Evolutionary conservation across 2,113 vertebrate species (phyloP).

Genomic region (Hippocampus guttulatus): DNA sequence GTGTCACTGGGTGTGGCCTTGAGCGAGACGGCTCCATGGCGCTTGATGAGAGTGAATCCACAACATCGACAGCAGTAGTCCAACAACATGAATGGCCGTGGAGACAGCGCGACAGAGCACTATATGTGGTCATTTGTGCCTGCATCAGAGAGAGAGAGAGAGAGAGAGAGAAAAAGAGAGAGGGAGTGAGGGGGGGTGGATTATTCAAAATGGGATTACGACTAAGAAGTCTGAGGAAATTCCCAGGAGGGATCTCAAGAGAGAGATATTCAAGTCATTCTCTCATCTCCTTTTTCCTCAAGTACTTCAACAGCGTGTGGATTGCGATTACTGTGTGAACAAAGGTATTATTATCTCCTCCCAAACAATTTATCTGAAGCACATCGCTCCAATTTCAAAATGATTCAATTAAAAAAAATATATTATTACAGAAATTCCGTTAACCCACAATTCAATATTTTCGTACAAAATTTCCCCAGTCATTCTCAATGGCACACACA

Average conservation of each 20-base stretch:
- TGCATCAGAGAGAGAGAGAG: conserved; percentile 6
- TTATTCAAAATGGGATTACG: conserved; percentile 75
- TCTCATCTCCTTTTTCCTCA: not conserved
- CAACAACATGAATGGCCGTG: conserved; percentile 73
- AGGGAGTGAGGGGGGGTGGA: conserved; percentile 37
- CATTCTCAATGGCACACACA: too few species aligned
- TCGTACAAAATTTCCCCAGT: too few species aligned
- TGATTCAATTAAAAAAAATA: too few species aligned
- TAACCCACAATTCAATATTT: too few species aligned
- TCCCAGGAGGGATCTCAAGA: conserved; percentile 46
- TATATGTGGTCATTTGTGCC: conserved; percentile 32
- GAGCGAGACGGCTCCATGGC: conserved; percentile 75
- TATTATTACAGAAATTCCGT: too few species aligned
- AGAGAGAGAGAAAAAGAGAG: conserved; percentile 30
- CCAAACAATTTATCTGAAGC: too few species aligned
- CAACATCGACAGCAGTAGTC: conserved; percentile 74
- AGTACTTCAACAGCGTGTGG: not conserved
- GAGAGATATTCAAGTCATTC: not conserved
- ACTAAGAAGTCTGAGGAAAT: conserved; percentile 56
- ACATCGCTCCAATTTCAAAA: too few species aligned
- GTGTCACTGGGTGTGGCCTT: conserved; percentile 78
- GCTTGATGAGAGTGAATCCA: conserved; percentile 68
- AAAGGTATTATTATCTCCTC: too few species aligned
- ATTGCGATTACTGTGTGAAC: too few species aligned
- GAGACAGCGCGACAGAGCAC: conserved; percentile 22